Percentiles rank a stretch among this genome's conserved stretches.
Conservation (phyloP, 2,797 vertebrate species). For the Scarus forsteni region DNA sequence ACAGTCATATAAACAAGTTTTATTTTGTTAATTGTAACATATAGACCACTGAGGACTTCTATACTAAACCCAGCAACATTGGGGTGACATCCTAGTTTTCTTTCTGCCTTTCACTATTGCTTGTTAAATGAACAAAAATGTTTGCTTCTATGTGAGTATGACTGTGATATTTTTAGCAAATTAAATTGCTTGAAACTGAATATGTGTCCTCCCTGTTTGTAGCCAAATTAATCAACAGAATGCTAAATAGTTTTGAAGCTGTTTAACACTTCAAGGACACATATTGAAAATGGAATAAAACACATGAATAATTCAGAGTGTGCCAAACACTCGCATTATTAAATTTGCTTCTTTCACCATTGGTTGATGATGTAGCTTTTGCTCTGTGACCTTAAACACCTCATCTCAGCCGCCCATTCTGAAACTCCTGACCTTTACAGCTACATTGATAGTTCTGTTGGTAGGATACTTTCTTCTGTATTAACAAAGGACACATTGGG, state of each 20-base stretch:
- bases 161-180: not conserved
- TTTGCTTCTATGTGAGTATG: not conserved
- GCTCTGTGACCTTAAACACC: slow-evolving; percentile 28
- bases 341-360: not conserved
- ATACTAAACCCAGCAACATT: too few species aligned
- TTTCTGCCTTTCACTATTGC: too few species aligned
- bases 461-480: slow-evolving; percentile 14
- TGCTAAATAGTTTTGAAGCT: slow-evolving; percentile 18
- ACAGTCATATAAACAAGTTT: too few species aligned
- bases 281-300: slow-evolving; percentile 16
- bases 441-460: slow-evolving; percentile 11
- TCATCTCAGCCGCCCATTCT: slow-evolving; percentile 14
- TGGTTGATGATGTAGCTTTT: slow-evolving; percentile 20
- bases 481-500: slow-evolving; percentile 2
- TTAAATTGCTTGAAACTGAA: not conserved
- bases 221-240: not conserved
- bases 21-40: too few species aligned
- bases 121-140: too few species aligned
- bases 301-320: slow-evolving; percentile 11
- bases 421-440: slow-evolving; percentile 42
- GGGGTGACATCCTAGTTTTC: too few species aligned
- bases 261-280: slow-evolving; percentile 20
- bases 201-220: not conserved
- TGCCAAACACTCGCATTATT: slow-evolving; percentile 17
- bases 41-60: not conserved